Conservation (phyloP, 2,797 vertebrate genomes). For the Hypotaenidia okinawae region DNA sequence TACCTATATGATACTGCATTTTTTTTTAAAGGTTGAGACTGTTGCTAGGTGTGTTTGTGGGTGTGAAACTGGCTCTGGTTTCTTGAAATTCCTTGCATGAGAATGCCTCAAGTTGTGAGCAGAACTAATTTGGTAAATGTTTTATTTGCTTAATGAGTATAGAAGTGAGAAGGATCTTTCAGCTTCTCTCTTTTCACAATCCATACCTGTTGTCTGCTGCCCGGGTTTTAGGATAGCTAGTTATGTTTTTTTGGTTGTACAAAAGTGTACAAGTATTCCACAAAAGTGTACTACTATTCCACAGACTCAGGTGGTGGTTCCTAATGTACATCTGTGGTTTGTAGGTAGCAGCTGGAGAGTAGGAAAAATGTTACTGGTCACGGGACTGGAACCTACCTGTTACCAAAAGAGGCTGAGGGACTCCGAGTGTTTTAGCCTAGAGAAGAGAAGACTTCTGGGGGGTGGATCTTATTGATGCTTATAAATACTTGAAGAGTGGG, state of each 20-base stretch:
- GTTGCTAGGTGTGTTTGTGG: not conserved
- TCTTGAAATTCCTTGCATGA: not conserved
- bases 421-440: no score
- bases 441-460: no score
- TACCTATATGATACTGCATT: not conserved
- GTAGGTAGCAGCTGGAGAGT: not conserved
- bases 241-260: not conserved
- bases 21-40: not conserved
- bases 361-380: not conserved
- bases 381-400: no score
- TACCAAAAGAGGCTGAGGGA: no score
- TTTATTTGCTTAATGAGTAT: not conserved
- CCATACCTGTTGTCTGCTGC: not conserved
- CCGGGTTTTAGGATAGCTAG: not conserved
- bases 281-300: not conserved
- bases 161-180: not conserved
- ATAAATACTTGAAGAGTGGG: no score
- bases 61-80: not conserved
- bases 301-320: not conserved
- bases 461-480: no score
- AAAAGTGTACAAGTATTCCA: no score
- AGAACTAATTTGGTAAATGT: not conserved
- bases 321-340: not conserved
- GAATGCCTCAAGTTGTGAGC: not conserved
- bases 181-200: not conserved